These are phyloP conservation scores for Mamestra brassicae DNA, from an alignment of 2,888 invertebrate species.

Conservation along the genomic window DNA sequence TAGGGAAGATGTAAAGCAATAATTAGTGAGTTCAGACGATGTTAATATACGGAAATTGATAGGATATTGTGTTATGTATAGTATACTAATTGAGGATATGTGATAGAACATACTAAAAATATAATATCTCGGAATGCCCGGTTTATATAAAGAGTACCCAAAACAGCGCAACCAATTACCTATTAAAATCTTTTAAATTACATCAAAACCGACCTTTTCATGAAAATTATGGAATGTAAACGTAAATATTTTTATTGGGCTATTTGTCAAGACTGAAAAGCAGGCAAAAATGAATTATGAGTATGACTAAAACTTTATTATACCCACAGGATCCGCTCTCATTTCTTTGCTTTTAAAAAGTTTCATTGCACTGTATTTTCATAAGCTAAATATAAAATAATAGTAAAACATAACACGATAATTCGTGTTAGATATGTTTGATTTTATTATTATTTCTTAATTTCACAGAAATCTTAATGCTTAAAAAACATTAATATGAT, in stretches of 20 bases:
- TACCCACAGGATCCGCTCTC: conserved; percentile 24
- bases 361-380: conserved; percentile 31
- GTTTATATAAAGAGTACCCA: background rate
- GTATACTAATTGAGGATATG: background rate
- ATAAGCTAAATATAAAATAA: background rate
- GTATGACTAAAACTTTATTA: conserved; percentile 15
- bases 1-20: background rate
- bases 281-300: conserved; percentile 3
- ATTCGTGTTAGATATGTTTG: too few relatives aligned
- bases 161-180: background rate
- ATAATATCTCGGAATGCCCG: background rate
- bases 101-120: background rate
- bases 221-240: conserved; percentile 38
- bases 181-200: conserved; percentile 15
- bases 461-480: too few relatives aligned
- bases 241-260: conserved; percentile 40
- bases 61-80: background rate
- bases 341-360: conserved; percentile 26
- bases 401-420: too few relatives aligned
- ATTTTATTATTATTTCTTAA: too few relatives aligned
- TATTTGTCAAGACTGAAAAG: conserved; percentile 25
- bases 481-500: too few relatives aligned
- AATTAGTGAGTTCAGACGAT: background rate
- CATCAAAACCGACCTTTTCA: conserved; percentile 45
- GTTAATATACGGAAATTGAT: conserved; percentile 1